These are phyloP conservation scores for Triplophysa siluroides DNA, from an alignment of 2,113 vertebrate genomes.

Conservation along the genomic window DNA sequence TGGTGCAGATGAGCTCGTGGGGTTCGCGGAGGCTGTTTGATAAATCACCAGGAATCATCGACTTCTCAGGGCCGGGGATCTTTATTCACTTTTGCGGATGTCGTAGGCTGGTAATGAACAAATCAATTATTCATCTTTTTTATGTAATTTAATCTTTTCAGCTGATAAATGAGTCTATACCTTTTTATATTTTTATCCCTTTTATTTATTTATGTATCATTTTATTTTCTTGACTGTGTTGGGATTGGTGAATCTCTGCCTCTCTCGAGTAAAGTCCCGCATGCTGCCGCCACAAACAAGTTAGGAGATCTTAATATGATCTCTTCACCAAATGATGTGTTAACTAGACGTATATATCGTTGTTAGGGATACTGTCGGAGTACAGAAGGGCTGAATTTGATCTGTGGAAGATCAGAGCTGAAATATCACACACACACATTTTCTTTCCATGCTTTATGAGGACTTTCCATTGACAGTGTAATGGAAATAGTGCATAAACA, in stretches of 20 bases:
- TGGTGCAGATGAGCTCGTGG: background rate
- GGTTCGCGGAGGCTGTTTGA: slow-evolving; percentile 45
- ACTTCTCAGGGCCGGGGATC: slow-evolving; percentile 54
- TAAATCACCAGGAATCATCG: slow-evolving; percentile 60
- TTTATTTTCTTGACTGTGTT: background rate
- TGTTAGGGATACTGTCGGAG: background rate
- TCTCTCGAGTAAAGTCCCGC: too few species aligned
- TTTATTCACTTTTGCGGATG: slow-evolving; percentile 67
- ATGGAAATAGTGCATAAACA: too few species aligned
- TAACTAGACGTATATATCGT: background rate
- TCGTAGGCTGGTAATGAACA: slow-evolving; percentile 68
- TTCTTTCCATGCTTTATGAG: too few species aligned
- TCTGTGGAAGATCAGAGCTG: too few species aligned
- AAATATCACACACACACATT: too few species aligned
- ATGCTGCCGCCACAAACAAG: too few species aligned
- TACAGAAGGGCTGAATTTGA: too few species aligned
- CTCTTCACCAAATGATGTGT: background rate
- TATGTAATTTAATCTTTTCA: slow-evolving; percentile 52
- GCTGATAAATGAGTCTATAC: slow-evolving; percentile 43
- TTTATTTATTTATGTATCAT: slow-evolving; percentile 16
- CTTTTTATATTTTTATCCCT: slow-evolving; percentile 38
- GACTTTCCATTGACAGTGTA: too few species aligned
- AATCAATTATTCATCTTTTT: slow-evolving; percentile 71
- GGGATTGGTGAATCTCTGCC: background rate
- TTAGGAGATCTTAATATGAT: too few species aligned